Base-by-base conservation (phyloP, 2,113 vertebrate species). In the Vimba vimba region DNA sequence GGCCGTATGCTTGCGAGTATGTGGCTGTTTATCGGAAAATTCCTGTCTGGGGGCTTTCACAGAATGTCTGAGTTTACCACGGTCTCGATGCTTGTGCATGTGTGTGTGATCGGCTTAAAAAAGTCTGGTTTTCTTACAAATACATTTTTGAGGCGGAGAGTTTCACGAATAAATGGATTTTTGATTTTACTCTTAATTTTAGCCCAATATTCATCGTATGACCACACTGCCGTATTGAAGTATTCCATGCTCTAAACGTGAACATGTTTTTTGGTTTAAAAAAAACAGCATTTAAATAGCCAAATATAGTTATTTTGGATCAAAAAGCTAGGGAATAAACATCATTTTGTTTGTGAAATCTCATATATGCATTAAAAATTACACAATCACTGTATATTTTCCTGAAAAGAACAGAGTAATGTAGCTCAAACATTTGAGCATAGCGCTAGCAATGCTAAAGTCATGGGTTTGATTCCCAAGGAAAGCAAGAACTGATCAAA, bases 11-110 rank as follows among this genome's bases (percentile, higher is more conserved):
- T 57, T 74, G 66, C 4, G 33, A 69, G 84, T 0, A 55, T 69
- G 83, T 43, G 69, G 76, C 59, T 90, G 82, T 83, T 79, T 85
- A 78, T 83, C 50, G 89, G 89, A 90, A 88, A 87, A 86, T 88
- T 87, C 80, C 68, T 50, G 86, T 87, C 86, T 89, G 76, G 85
- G 75, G 76, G 82, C 82, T 89, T 80, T 73, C 43, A 68, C 27
- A 78, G 85, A 88, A 78, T 79, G 81, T 89, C 82, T 88, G 85
- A 86, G 86, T 78, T 82, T 74, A 84, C 76, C 69, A 64, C 45
- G 75, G 83, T 21, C 33, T 75, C 57, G 30, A 30, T 66, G 23
- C 62, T n/a, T 66, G 47, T 69, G 68, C 82, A 30, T 71, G 57
- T 55, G 66, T 68, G 64, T 85, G 45, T 55, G 55, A 52, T 55